Evolutionary conservation across 2,113 vertebrate species (phyloP).

Genomic region (Uria aalge): DNA sequence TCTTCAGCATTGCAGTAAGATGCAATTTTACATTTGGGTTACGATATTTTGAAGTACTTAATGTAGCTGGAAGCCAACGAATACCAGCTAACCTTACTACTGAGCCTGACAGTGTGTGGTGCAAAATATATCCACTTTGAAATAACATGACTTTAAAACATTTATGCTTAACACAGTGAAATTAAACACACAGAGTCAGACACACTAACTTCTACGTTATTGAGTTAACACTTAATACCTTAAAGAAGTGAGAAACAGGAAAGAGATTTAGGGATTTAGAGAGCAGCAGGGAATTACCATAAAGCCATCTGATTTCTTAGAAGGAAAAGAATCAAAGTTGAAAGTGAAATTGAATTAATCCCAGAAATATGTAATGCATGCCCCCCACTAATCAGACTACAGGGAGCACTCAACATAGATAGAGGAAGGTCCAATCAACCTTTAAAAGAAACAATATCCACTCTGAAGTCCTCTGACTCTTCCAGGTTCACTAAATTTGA

Average conservation of each 20-base stretch:
- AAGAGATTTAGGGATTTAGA: slow-evolving; percentile 35
- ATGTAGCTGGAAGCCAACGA: slow-evolving; percentile 31
- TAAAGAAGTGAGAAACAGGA: slow-evolving; percentile 49
- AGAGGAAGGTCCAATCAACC: neutral
- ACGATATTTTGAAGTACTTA: slow-evolving; percentile 5
- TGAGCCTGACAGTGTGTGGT: neutral
- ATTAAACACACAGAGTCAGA: slow-evolving; percentile 12
- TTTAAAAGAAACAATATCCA: neutral
- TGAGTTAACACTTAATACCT: slow-evolving; percentile 26
- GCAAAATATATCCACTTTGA: neutral
- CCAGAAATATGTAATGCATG: neutral
- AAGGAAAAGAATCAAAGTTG: slow-evolving; percentile 17
- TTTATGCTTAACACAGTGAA: neutral
- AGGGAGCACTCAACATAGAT: neutral
- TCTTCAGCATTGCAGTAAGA: neutral
- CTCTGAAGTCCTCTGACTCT: slow-evolving; percentile 1
- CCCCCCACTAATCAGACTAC: neutral
- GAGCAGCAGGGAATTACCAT: slow-evolving; percentile 25
- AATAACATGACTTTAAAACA: neutral
- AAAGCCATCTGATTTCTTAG: slow-evolving; percentile 33
- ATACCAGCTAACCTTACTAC: neutral
- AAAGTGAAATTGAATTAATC: slow-evolving; percentile 37
- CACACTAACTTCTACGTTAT: neutral
- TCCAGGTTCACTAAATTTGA: slow-evolving; percentile 8
- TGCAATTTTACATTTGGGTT: slow-evolving; percentile 31